Evolutionary conservation across 2,113 vertebrate species (phyloP).

Genomic region (Peromyscus polionotus): DNA sequence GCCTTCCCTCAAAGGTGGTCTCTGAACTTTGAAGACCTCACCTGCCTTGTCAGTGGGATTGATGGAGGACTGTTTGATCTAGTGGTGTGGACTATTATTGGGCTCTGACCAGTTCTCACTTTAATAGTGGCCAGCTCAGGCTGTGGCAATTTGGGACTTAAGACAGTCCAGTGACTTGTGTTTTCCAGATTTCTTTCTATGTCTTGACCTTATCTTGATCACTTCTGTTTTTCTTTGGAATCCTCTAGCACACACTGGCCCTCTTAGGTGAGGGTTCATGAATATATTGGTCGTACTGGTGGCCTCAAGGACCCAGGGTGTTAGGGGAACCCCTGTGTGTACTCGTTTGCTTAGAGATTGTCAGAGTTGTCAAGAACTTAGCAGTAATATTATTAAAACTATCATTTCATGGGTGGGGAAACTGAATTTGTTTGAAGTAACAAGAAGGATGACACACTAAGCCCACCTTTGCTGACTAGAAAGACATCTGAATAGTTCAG

Average conservation of each 20-base stretch:
- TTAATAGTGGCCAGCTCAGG: neutral
- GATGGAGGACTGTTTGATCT: neutral
- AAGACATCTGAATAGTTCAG: neutral
- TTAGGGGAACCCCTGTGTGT: neutral
- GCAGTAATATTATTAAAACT: neutral
- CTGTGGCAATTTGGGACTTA: neutral
- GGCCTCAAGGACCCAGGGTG: neutral
- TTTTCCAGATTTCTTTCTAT: neutral
- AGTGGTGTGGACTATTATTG: neutral
- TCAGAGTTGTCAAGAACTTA: neutral
- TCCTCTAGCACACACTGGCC: too few relatives aligned
- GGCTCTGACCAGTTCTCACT: neutral
- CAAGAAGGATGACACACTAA: neutral
- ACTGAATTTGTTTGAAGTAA: neutral
- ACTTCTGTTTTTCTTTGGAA: neutral
- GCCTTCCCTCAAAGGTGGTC: too few relatives aligned
- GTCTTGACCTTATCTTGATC: neutral
- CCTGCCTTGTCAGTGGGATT: too few relatives aligned
- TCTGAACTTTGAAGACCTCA: too few relatives aligned
- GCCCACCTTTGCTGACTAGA: neutral
- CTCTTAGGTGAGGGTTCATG: neutral
- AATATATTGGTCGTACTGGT: neutral
- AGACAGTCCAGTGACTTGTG: neutral
- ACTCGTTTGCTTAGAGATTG: neutral
- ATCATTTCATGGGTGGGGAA: neutral